Evolutionary conservation across 1,140 invertebrate species (phyloP), one percentile per base, ranked within the genome.

Genomic region (Pectinophora gossypiella): DNA sequence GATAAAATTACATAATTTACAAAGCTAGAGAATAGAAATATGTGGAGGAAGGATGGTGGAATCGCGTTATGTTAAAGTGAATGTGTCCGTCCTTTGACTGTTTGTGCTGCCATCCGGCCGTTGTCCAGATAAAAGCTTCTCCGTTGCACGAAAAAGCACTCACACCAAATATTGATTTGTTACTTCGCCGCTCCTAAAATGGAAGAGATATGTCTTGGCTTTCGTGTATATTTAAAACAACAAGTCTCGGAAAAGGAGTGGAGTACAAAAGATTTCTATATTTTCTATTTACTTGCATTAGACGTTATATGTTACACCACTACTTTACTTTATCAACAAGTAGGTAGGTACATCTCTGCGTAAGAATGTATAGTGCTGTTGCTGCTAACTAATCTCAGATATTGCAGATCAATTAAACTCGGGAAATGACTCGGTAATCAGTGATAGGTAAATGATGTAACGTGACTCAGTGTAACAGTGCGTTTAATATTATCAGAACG

Each of bases 121-220:
- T 75, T 85, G 83, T 85, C 83, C 83, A 85, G 81, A 87, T 87
- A 87, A 87, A 87, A 87, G 83, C 77, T 87, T 82, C 79, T 83
- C 71, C 69, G 72, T 87, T 81, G 83, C 83, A 87, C 83, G 83
- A 86, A 87, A 87, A 85, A 87, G 81, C 83, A 87, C 83, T 87
- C 78, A 87, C 78, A 69, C 79, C 72, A 82, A 84, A 85, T 87
- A 87, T 87, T 85, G 83, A 87, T 86, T 83, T 85, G 83, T 84
- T 84, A 84, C 81, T 85, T 76, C 64, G 64, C 67, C 68, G 71
- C 72, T 75, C 67, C 74, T 76, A 81, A 77, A 84, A 76, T 71
- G 65, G 72, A 64, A 76, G 49, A 69, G 60, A 66, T 64, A 59
- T 64, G 61, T 68, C 63, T 65, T 62, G 55, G 64, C 62, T 61